Base-by-base conservation (phyloP, 2,113 vertebrate species). In the Morone chrysops region DNA sequence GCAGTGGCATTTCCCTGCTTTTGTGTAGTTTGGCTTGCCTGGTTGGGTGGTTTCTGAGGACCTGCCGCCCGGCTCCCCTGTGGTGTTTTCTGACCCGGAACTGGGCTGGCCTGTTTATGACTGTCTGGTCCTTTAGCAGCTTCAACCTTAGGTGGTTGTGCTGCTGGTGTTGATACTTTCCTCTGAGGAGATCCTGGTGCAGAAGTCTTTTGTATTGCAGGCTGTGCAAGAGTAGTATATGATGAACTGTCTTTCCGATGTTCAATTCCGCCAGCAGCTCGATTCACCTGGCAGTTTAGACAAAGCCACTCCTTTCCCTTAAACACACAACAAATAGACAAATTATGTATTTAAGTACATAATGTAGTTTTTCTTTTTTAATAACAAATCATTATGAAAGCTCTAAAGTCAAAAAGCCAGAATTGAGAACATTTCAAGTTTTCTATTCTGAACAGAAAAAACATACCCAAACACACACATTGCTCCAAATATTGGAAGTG, bases 231-330 rank as follows among this genome's bases (percentile, higher is more conserved):
- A 43, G 71, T 50, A 0, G 72, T 90, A 13, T 72, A 8, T 18
- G 85, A 62, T 40, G 81, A 67, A 77, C 25, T 16, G 4, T 81
- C 80, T 75, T 62, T 85, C 25, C 80, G 91, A 71, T 96, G 73
- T 75, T 96, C 96, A 61, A 94, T 94, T 81, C 94, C 96, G 66
- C 94, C 95, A 40, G 97, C 86, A 0, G 98, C 96, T 94, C 97
- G 94, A 84, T 97, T 96, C 95, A 99, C 97, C 93, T 99, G 98
- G 86, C 98, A 99, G 91, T 97, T 98, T 84, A 99, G 96, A 93
- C 98, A 99, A 54, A 99, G 96, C 98, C 98, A 99, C 86, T 98
- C 97, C 36, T 95, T 96, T 72, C 96, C 94, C 98, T 99, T 92
- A 38, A 92, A 53, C 86, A 93, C 1, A 90, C 8, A 80, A 57